Conservation (phyloP, 2,113 vertebrate species). For the Ptychochromis oligacanthus region DNA sequence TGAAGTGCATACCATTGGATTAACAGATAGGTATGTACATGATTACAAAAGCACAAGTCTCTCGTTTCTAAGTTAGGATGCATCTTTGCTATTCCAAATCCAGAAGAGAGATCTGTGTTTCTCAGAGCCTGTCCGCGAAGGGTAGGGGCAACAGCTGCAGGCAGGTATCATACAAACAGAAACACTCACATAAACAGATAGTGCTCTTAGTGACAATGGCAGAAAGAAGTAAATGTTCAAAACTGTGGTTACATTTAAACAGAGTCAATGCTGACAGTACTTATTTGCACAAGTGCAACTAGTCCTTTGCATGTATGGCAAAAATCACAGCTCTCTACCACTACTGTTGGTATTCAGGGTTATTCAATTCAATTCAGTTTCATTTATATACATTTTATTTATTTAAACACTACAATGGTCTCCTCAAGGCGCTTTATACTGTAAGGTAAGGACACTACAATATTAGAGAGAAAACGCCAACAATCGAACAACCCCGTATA, state of each 20-base stretch:
- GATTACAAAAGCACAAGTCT: neutral
- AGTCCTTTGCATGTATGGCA: neutral
- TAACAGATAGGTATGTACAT: neutral
- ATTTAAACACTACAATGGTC: accelerated
- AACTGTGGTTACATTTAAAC: neutral
- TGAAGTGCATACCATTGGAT: neutral
- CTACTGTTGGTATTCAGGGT: neutral
- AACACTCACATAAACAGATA: neutral
- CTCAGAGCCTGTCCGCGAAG: neutral
- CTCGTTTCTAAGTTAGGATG: neutral
- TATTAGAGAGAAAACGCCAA: neutral
- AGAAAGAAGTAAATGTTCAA: neutral
- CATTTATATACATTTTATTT: neutral
- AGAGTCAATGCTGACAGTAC: neutral
- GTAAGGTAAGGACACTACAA: neutral
- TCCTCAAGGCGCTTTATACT: neutral
- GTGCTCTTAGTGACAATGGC: neutral
- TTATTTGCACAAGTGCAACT: neutral
- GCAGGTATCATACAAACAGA: neutral
- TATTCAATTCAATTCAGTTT: neutral
- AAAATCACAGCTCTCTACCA: neutral
- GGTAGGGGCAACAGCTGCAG: neutral
- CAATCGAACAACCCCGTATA: neutral
- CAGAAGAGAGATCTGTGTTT: neutral
- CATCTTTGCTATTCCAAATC: neutral